phyloP scores from a whole-genome alignment of 2,888 invertebrate species.

The Phasia obesa region DNA sequence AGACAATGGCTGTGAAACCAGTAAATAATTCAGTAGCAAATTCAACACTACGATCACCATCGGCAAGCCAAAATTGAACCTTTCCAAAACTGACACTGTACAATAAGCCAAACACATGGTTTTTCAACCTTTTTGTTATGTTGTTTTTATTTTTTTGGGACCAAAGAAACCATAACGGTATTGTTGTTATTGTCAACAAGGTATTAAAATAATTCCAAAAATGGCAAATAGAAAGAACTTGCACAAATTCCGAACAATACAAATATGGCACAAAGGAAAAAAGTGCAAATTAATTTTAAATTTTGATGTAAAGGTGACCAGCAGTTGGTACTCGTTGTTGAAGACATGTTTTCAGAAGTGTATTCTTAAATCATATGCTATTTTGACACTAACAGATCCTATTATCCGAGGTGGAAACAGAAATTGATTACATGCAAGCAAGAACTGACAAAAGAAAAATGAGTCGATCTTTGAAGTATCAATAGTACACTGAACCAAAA shows the following conservation, averaged over 20 bases:
- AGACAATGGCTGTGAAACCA: slow-evolving; percentile 29
- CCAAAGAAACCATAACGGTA: slow-evolving; percentile 54
- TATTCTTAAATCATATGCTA: too few relatives aligned
- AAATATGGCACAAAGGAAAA: slow-evolving; percentile 2
- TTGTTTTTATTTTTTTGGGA: background rate
- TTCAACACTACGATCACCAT: slow-evolving; percentile 23
- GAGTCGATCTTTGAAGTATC: too few relatives aligned
- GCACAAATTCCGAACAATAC: slow-evolving; percentile 24
- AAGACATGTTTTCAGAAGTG: background rate
- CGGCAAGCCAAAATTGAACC: slow-evolving; percentile 23
- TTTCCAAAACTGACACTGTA: slow-evolving; percentile 37
- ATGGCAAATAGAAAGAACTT: slow-evolving; percentile 43
- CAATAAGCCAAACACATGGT: slow-evolving; percentile 47
- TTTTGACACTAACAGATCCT: too few relatives aligned
- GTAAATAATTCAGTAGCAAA: slow-evolving; percentile 34
- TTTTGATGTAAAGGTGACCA: slow-evolving; percentile 35
- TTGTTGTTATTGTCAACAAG: slow-evolving; percentile 26
- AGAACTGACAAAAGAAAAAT: too few relatives aligned
- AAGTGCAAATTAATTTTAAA: background rate
- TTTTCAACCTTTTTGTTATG: slow-evolving; percentile 48
- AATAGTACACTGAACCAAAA: too few relatives aligned
- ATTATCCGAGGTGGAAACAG: too few relatives aligned
- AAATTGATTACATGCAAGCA: too few relatives aligned
- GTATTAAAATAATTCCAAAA: slow-evolving; percentile 45
- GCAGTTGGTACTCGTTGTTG: background rate